Percentiles rank a stretch among this genome's conserved stretches.
These are phyloP conservation scores for Acanthosepion esculentum DNA, from an alignment of 2,888 invertebrate species.

Conservation along the genomic window DNA sequence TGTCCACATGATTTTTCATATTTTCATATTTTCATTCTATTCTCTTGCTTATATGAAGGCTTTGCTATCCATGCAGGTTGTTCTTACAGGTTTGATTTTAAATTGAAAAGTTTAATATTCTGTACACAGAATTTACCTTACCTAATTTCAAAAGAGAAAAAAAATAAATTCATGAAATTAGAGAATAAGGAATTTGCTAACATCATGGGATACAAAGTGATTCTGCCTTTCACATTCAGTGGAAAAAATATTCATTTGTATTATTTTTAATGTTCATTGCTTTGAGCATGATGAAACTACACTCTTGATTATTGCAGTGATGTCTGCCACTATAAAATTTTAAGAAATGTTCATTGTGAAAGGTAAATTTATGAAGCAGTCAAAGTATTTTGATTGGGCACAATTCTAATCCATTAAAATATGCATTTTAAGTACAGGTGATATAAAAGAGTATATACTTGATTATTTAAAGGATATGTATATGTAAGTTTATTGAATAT, in stretches of 20 bases:
- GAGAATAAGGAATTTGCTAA: background rate
- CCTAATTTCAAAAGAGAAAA: background rate
- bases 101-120: conserved; percentile 16
- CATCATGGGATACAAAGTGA: background rate
- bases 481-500: no score
- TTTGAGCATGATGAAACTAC: background rate
- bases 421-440: background rate
- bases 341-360: background rate
- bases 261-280: background rate
- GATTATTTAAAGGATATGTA: no score
- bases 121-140: background rate
- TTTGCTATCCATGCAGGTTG: background rate
- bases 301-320: background rate
- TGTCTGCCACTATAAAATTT: background rate
- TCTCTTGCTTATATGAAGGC: background rate
- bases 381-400: background rate
- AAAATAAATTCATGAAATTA: background rate
- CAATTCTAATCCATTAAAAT: background rate
- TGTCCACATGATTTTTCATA: background rate
- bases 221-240: background rate
- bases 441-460: no score
- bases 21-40: background rate
- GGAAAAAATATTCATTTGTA: background rate
- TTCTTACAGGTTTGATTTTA: conserved; percentile 7
- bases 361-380: background rate